Evolutionary conservation across 2,113 vertebrate genomes (phyloP).

Genomic region (Tetrax tetrax): DNA sequence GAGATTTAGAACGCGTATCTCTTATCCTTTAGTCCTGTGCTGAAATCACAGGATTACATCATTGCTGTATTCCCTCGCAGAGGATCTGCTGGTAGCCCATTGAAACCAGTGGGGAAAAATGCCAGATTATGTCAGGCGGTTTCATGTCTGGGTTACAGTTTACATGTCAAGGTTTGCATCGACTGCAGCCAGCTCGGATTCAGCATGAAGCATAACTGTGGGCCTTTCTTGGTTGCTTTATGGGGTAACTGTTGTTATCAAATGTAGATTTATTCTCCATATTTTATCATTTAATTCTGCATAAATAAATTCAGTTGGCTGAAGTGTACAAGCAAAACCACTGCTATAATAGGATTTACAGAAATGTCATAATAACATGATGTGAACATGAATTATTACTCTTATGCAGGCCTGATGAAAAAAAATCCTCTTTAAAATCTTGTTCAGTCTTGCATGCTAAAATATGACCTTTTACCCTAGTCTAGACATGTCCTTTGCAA

Average conservation of each 20-base stretch:
- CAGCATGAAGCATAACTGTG: not conserved
- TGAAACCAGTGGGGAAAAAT: conserved; percentile 17
- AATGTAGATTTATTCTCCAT: not conserved
- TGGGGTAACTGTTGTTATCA: not conserved
- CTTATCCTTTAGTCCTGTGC: not conserved
- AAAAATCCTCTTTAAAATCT: conserved; percentile 16
- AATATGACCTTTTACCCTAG: conserved; percentile 18
- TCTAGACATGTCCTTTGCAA: conserved; percentile 50
- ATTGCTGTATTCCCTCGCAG: not conserved
- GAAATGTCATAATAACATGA: not conserved
- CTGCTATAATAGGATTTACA: not conserved
- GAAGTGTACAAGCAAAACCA: not conserved
- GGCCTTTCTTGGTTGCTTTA: not conserved
- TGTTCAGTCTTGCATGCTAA: conserved; percentile 13
- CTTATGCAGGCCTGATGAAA: not conserved
- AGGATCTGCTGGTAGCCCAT: conserved; percentile 5
- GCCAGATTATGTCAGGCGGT: conserved; percentile 39
- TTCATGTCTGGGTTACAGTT: not conserved
- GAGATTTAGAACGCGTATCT: not conserved
- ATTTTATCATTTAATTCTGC: not conserved
- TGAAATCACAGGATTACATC: conserved; percentile 57
- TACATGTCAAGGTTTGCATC: not conserved
- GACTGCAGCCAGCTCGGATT: not conserved
- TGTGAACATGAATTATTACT: not conserved
- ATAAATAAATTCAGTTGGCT: not conserved